A percentile compares a stretch with the other conserved stretches of the same genome.
Evolutionary conservation across 2,113 vertebrate species (phyloP).

Genomic region (Calypte anna): DNA sequence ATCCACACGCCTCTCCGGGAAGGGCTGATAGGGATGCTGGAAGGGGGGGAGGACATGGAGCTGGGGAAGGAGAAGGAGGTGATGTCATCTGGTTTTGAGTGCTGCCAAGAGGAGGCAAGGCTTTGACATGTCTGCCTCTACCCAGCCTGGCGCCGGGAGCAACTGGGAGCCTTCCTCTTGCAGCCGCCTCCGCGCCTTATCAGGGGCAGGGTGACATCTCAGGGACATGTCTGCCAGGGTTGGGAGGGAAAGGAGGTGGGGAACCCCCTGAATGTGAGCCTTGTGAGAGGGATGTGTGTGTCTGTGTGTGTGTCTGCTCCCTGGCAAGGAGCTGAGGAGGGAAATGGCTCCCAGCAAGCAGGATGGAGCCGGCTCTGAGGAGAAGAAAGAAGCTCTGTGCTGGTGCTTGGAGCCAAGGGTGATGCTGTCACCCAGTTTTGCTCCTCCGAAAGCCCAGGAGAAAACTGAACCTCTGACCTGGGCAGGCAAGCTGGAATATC

Average conservation of each 20-base stretch:
- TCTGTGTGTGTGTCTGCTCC: neutral
- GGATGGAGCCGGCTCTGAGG: slow-evolving; percentile 8
- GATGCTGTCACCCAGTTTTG: neutral
- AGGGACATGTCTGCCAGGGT: neutral
- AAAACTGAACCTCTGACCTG: neutral
- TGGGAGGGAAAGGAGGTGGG: neutral
- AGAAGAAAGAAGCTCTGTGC: neutral
- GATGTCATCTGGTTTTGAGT: slow-evolving; percentile 65
- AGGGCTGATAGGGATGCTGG: neutral
- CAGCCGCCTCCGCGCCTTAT: slow-evolving; percentile 51
- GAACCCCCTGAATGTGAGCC: slow-evolving; percentile 8
- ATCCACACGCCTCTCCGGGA: neutral
- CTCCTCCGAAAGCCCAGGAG: neutral
- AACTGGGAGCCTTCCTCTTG: slow-evolving; percentile 42
- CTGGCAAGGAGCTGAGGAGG: neutral
- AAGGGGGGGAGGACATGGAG: neutral
- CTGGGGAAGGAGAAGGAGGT: neutral
- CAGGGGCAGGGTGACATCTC: slow-evolving; percentile 45
- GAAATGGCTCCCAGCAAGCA: slow-evolving; percentile 1
- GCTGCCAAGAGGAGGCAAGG: neutral
- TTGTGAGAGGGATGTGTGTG: neutral
- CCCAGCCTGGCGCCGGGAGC: slow-evolving; percentile 65
- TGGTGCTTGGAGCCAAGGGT: neutral
- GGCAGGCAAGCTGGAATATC: neutral
- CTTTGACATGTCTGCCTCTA: slow-evolving; percentile 22